These are phyloP conservation scores for Erpornis zantholeuca DNA, from an alignment of 2,113 vertebrate species.

Conservation along the genomic window DNA sequence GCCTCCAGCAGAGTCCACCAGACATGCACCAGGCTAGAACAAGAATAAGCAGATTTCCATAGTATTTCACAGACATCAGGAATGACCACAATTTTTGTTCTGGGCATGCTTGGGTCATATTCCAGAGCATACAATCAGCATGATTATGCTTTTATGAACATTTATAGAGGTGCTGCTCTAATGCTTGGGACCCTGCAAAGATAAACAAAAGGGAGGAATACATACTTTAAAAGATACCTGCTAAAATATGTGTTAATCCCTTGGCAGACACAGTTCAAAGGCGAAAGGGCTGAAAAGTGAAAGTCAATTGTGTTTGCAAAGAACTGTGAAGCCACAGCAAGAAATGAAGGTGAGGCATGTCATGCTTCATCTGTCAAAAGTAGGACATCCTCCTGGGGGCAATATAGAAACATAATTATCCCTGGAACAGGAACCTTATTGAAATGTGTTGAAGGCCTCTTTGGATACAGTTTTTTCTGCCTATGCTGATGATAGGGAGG, in stretches of 20 bases:
- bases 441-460: background rate
- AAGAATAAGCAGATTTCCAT: background rate
- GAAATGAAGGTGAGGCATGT: background rate
- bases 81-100: accelerated
- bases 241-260: background rate
- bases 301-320: background rate
- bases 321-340: background rate
- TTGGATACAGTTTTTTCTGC: background rate
- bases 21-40: background rate
- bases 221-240: background rate
- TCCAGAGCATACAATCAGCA: background rate
- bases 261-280: background rate
- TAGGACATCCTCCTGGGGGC: background rate
- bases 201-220: background rate
- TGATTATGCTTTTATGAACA: background rate
- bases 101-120: background rate
- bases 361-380: background rate
- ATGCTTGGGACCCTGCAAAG: background rate
- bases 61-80: background rate
- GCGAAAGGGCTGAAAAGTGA: background rate
- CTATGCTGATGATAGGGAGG: background rate
- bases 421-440: background rate
- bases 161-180: background rate
- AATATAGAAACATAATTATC: background rate
- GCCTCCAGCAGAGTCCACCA: background rate